Conservation (phyloP, 2,888 invertebrate species). For the Pecten maximus region DNA sequence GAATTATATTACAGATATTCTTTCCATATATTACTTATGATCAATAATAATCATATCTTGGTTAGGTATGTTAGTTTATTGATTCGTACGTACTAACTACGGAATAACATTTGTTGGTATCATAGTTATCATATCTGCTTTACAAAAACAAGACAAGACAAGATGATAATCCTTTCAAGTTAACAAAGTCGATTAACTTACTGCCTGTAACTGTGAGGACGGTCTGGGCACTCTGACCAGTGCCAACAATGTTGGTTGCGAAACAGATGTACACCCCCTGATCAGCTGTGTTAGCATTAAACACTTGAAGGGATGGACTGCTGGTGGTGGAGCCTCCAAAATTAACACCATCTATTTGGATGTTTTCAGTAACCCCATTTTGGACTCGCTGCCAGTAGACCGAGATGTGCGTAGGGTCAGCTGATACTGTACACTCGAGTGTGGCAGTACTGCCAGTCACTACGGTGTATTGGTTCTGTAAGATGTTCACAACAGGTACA, state of each 20-base stretch:
- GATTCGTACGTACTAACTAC: too few species aligned
- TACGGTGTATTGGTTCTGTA: constrained; percentile 39
- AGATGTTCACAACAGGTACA: constrained; percentile 46
- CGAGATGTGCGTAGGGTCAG: constrained; percentile 33
- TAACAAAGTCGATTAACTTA: constrained; percentile 47
- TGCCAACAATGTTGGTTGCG: constrained; percentile 41
- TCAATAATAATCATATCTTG: too few species aligned
- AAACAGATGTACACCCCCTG: constrained; percentile 43
- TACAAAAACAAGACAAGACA: too few species aligned
- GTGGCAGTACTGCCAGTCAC: constrained; percentile 41
- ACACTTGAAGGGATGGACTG: constrained; percentile 39
- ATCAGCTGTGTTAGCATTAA: constrained; percentile 36
- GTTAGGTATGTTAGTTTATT: too few species aligned
- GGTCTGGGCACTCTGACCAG: constrained; percentile 43
- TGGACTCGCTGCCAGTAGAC: constrained; percentile 45
- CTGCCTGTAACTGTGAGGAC: constrained; percentile 48
- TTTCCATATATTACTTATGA: too few species aligned
- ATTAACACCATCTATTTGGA: constrained; percentile 39
- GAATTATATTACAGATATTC: too few species aligned
- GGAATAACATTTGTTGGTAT: too few species aligned
- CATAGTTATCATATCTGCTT: too few species aligned
- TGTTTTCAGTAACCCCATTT: constrained; percentile 5
- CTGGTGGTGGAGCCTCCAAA: constrained; percentile 40
- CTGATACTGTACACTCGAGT: constrained; percentile 40
- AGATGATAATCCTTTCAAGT: too few species aligned